Evolutionary conservation across 2,113 vertebrate species (phyloP), one percentile per base, ranked within the genome.

Genomic region (Bungarus multicinctus): DNA sequence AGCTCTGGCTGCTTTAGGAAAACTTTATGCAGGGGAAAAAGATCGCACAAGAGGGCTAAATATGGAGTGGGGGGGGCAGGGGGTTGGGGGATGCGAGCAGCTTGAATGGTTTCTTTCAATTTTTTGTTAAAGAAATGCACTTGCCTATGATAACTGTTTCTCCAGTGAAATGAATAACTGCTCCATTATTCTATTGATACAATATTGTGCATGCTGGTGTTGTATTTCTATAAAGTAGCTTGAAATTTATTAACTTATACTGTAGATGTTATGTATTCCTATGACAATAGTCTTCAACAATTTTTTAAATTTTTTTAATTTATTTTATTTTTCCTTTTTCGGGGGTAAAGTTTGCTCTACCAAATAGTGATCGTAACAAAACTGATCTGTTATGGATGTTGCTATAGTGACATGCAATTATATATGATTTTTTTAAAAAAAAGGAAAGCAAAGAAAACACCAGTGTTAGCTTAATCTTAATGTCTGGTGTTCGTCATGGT

Each of bases 191-290:
- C 98, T 98, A 98, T 97, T 98, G 98, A 98, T 98, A 98, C 98
- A 98, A 98, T 99, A 98, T 98, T 98, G 98, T 99, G 99, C 99
- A 99, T 99, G 99, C 98, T 98, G 98, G 98, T 99, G 98, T 99
- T 97, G 99, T 99, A 99, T 99, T 99, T 99, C 99, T 99, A 99
- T 99, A 99, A 98, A 97, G 98, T 99, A 99, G 99, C 99, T 99
- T 98, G 98, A 98, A 97, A 98, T 99, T 99, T 97, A 99, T 99
- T 99, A 99, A 99, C 98, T 99, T 99, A 99, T 98, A 98, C 98
- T 98, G 98, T 99, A 99, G 98, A 98, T 99, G 99, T 99, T 99
- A 99, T 98, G 99, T 99, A 99, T 99, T 99, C 98, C 99, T 99
- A 99, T 98, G 98, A 98, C 98, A 98, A 98, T 98, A 98, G 98